These are phyloP conservation scores for Oncorhynchus nerka DNA, from an alignment of 2,113 vertebrate genomes.

Conservation along the genomic window DNA sequence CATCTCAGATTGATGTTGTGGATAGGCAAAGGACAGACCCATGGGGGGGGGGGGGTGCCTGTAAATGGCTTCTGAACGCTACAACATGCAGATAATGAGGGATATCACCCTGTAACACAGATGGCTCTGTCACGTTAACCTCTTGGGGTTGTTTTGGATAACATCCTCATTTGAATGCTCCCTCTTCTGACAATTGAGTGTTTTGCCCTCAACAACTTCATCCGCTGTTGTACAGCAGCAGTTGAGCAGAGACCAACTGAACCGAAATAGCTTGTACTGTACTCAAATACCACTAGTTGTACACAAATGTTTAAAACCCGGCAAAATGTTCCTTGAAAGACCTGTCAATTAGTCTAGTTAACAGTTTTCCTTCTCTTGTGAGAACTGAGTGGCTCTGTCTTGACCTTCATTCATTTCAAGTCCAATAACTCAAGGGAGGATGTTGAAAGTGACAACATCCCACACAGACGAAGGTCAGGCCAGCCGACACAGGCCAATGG, in stretches of 20 bases:
- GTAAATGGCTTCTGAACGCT: conserved; percentile 14
- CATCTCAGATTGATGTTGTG: conserved; percentile 26
- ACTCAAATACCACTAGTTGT: no score
- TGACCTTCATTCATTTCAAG: conserved; percentile 44
- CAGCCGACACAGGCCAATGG: not conserved
- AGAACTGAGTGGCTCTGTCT: conserved; percentile 35
- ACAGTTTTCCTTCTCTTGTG: conserved; percentile 34
- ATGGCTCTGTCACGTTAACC: conserved; percentile 38
- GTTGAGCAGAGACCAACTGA: not conserved
- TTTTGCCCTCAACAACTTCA: not conserved
- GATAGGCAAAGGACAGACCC: conserved; percentile 13
- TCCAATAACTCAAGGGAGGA: conserved; percentile 30
- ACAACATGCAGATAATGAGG: conserved; percentile 58
- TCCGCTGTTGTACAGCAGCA: not conserved
- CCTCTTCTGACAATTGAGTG: not conserved
- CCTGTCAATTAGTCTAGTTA: conserved; percentile 10
- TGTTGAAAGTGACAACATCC: conserved; percentile 16
- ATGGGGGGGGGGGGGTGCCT: conserved; percentile 1
- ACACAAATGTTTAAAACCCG: no score
- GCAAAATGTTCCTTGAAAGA: no score
- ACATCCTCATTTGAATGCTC: conserved; percentile 21
- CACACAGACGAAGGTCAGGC: conserved; percentile 6
- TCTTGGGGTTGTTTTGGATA: conserved; percentile 46
- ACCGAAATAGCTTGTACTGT: not conserved
- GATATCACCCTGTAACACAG: conserved; percentile 56